Percentiles rank a stretch among this genome's conserved stretches.
These are phyloP conservation scores for Geococcyx californianus DNA, from an alignment of 2,113 vertebrate species.

Conservation along the genomic window DNA sequence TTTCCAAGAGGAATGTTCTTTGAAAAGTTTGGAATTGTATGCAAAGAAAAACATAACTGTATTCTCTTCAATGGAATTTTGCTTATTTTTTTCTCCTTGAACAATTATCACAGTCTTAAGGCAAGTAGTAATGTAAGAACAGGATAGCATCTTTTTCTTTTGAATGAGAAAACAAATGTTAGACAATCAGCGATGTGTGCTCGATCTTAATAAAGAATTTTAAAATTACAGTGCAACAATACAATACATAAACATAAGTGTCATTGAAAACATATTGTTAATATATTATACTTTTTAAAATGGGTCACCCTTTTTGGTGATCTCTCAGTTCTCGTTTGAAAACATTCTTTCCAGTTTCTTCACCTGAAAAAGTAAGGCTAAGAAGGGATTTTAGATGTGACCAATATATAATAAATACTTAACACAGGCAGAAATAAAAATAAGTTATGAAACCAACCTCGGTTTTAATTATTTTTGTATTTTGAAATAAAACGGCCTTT, in stretches of 20 bases:
- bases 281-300: background rate
- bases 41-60: background rate
- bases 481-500: background rate
- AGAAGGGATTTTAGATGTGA: background rate
- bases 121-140: background rate
- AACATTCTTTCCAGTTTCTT: background rate
- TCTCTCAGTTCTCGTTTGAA: background rate
- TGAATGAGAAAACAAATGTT: background rate
- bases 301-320: background rate
- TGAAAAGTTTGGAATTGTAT: background rate
- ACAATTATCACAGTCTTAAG: background rate
- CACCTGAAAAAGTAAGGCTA: background rate
- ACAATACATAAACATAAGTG: background rate
- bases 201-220: background rate
- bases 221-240: background rate
- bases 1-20: background rate
- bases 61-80: background rate
- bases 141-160: background rate
- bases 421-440: background rate
- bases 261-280: background rate
- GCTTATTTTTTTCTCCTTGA: background rate
- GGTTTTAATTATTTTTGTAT: background rate
- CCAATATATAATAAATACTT: background rate
- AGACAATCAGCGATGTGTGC: background rate
- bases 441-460: accelerated